phyloP scores from a whole-genome alignment of 2,888 invertebrate species.

The Glaucopsyche alexis region DNA sequence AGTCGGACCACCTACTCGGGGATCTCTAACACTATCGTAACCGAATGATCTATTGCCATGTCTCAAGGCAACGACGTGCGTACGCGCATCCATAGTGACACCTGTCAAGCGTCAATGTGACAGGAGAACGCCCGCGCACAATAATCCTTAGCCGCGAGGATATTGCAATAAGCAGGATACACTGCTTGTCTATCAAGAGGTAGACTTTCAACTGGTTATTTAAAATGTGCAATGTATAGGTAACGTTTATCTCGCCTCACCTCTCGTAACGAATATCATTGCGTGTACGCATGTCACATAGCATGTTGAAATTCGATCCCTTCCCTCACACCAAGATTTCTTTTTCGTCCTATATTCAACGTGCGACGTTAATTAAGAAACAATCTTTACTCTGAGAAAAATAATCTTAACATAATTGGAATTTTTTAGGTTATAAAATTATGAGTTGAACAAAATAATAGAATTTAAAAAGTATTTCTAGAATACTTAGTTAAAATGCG shows the following conservation, averaged over 20 bases:
- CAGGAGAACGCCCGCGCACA: constrained; percentile 68
- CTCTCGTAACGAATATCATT: constrained; percentile 46
- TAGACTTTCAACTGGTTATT: neutral
- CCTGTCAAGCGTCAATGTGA: constrained; percentile 73
- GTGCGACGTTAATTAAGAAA: constrained; percentile 1
- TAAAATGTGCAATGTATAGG: constrained; percentile 26
- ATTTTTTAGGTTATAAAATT: neutral
- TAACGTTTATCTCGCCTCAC: constrained; percentile 27
- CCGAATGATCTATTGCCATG: constrained; percentile 68
- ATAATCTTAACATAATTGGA: neutral
- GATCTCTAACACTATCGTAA: constrained; percentile 70
- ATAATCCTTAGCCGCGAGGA: constrained; percentile 52
- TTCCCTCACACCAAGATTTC: constrained; percentile 47
- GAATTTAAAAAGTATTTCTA: neutral
- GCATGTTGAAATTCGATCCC: constrained; percentile 66
- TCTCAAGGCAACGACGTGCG: constrained; percentile 56
- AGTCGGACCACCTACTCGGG: constrained; percentile 64
- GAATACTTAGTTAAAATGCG: neutral
- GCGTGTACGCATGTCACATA: constrained; percentile 44
- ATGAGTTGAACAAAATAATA: no score
- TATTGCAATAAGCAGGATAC: constrained; percentile 27
- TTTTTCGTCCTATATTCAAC: constrained; percentile 38
- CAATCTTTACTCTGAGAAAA: neutral
- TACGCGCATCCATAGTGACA: constrained; percentile 68
- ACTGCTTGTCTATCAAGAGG: neutral